Conservation (phyloP, 35 echinoderm and acorn worm species). For the Heliocidaris erythrogramma region DNA sequence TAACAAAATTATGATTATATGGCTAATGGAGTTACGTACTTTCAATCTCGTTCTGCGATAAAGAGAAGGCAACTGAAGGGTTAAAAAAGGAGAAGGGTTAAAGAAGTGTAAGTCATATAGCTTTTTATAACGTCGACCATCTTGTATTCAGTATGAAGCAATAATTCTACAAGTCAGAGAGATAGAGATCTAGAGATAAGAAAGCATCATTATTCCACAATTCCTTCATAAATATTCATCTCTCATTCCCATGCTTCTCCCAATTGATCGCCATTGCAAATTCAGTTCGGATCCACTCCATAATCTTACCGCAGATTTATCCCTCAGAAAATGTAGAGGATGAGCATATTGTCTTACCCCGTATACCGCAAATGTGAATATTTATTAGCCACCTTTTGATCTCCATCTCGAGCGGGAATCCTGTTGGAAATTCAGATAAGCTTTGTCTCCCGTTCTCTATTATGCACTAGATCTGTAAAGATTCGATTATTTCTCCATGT, state of each 20-base stretch:
- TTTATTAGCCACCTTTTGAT: not conserved
- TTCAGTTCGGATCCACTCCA: not conserved
- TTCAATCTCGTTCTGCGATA: not conserved
- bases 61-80: not conserved
- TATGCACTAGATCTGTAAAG: not conserved
- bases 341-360: not conserved
- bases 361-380: not conserved
- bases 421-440: not conserved
- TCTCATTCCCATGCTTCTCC: not conserved
- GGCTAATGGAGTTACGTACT: too few species aligned
- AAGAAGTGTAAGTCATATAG: not conserved
- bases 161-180: not conserved
- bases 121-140: not conserved
- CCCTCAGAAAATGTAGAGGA: not conserved
- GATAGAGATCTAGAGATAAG: not conserved
- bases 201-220: constrained; percentile 12
- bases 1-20: too few species aligned
- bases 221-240: constrained; percentile 13
- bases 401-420: not conserved
- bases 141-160: not conserved
- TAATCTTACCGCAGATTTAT: not conserved
- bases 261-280: not conserved
- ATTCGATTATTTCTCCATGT: not conserved
- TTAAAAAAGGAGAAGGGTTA: not conserved
- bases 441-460: not conserved